Percentiles rank a stretch among this genome's conserved stretches.
Evolutionary conservation across 2,113 vertebrate species (phyloP).

Genomic region (Tiliqua scincoides): DNA sequence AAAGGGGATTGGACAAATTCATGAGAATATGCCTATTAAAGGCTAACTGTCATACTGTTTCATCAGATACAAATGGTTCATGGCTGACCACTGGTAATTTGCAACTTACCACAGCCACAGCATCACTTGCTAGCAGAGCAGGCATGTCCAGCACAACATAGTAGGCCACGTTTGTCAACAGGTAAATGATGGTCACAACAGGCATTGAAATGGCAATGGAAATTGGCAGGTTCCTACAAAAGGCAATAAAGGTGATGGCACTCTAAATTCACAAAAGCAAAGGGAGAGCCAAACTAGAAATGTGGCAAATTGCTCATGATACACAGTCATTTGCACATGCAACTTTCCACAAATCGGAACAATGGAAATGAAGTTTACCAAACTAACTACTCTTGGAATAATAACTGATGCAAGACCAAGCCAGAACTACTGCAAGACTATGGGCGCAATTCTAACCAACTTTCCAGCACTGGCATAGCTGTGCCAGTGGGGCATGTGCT

Average conservation of each 20-base stretch:
- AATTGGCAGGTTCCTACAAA: constrained; percentile 83
- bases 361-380: background rate
- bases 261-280: background rate
- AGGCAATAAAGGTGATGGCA: constrained; percentile 39
- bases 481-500: too few relatives aligned
- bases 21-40: too few relatives aligned
- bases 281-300: background rate
- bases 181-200: constrained; percentile 83
- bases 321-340: background rate
- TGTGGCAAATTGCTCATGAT: background rate
- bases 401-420: background rate
- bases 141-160: constrained; percentile 84
- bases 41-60: background rate
- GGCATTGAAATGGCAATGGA: constrained; percentile 86
- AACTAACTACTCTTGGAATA: background rate
- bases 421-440: background rate
- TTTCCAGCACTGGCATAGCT: too few relatives aligned
- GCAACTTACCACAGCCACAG: constrained; percentile 83
- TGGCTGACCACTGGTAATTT: background rate
- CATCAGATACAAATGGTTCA: background rate
- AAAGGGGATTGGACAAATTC: too few relatives aligned
- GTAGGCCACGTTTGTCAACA: constrained; percentile 87
- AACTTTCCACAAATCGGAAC: background rate
- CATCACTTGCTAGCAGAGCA: constrained; percentile 83
- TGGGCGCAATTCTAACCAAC: too few relatives aligned